Evolutionary conservation across 2,888 invertebrate genomes (phyloP).

Genomic region (Nesidiocoris tenuis): DNA sequence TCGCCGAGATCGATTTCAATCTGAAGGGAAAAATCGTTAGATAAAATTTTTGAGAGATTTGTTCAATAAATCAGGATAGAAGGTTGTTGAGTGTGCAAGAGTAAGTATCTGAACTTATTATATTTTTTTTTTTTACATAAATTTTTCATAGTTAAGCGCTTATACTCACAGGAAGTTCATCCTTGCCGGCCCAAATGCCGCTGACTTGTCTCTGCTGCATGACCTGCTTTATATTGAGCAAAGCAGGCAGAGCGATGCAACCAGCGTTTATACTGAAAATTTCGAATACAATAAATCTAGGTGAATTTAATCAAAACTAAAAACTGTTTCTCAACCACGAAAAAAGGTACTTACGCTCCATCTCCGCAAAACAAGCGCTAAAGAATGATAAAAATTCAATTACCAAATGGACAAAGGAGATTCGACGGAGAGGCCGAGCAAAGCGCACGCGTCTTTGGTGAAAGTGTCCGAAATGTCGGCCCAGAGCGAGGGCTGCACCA

Average conservation of each 20-base stretch:
- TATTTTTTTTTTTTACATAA: too few relatives aligned
- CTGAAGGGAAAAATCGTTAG: constrained; percentile 59
- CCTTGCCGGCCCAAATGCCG: constrained; percentile 91
- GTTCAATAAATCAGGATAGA: too few relatives aligned
- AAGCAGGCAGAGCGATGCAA: constrained; percentile 87
- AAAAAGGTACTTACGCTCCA: too few relatives aligned
- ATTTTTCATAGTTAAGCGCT: too few relatives aligned
- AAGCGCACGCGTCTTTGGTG: constrained; percentile 85
- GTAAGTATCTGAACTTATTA: too few relatives aligned
- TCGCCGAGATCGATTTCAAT: constrained; percentile 93
- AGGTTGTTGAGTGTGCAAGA: too few relatives aligned
- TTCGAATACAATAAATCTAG: background rate
- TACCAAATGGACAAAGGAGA: constrained; percentile 86
- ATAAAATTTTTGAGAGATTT: too few relatives aligned
- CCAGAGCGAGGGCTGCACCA: constrained; percentile 76
- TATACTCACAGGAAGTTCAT: constrained; percentile 85
- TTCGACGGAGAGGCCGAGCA: constrained; percentile 84
- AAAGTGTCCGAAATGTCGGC: constrained; percentile 85
- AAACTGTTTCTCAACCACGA: too few relatives aligned
- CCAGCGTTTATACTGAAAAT: constrained; percentile 79
- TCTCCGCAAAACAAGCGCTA: background rate
- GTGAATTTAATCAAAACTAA: background rate
- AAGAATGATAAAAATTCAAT: constrained; percentile 27
- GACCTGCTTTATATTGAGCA: constrained; percentile 89
- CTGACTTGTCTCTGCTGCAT: constrained; percentile 87